These are phyloP conservation scores for Myotis daubentonii DNA, from an alignment of 2,797 vertebrate species.

Conservation along the genomic window DNA sequence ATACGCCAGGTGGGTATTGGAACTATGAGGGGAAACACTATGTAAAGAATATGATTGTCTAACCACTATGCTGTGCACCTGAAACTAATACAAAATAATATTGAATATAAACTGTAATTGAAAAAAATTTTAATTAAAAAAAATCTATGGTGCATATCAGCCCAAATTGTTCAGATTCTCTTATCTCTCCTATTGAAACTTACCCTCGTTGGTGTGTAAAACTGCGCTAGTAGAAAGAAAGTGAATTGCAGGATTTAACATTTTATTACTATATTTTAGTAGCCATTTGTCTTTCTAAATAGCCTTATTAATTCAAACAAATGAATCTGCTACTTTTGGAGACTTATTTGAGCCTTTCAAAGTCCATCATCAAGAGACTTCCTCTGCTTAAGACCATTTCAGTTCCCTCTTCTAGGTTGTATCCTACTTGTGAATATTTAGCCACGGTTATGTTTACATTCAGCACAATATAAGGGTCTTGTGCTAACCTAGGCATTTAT, in stretches of 20 bases:
- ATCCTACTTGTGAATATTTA: constrained; percentile 19
- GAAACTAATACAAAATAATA: background rate
- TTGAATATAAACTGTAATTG: background rate
- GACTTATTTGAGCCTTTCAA: background rate
- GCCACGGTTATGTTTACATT: background rate
- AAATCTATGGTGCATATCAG: background rate
- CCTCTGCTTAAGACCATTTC: background rate
- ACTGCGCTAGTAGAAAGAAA: background rate
- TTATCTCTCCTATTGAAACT: background rate
- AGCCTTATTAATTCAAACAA: background rate
- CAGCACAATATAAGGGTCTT: constrained; percentile 12
- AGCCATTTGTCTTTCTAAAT: background rate
- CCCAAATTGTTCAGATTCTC: background rate
- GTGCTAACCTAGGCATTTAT: constrained; percentile 38
- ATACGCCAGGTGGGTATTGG: background rate
- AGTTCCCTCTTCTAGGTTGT: background rate
- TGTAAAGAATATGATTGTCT: background rate
- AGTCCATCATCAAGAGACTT: background rate
- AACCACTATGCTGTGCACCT: background rate
- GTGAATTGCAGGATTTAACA: background rate
- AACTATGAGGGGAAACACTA: background rate
- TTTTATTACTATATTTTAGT: background rate
- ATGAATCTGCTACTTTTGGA: background rate
- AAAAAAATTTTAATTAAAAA: background rate
- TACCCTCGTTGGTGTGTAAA: background rate